A percentile compares a stretch with the other conserved stretches of the same genome.
Conservation (phyloP, 2,888 invertebrate genomes). For the Carpatolechia fugitivella region DNA sequence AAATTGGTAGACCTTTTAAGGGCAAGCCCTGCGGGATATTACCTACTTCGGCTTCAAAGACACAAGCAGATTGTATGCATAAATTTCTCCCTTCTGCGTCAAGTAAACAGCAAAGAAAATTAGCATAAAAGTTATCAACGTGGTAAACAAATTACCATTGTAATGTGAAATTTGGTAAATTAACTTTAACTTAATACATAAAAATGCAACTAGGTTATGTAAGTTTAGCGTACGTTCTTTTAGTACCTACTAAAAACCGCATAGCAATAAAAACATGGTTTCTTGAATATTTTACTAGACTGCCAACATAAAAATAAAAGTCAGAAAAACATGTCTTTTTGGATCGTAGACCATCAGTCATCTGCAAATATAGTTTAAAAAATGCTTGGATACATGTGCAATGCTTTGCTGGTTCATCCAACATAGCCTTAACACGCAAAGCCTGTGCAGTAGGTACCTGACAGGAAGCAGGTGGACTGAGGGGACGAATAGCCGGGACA, state of each 20-base stretch:
- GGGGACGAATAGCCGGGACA: constrained; percentile 51
- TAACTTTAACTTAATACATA: no score
- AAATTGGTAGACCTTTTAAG: constrained; percentile 45
- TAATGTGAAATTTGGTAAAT: not conserved
- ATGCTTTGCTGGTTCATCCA: no score
- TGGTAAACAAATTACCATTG: not conserved
- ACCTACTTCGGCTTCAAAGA: constrained; percentile 2
- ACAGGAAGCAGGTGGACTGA: constrained; percentile 57
- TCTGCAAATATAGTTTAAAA: not conserved
- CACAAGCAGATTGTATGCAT: constrained; percentile 9
- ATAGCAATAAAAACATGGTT: no score
- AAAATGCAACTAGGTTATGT: no score
- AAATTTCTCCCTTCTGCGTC: not conserved
- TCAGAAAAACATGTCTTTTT: no score
- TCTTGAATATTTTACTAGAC: no score
- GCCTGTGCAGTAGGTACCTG: constrained; percentile 21
- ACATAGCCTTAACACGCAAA: constrained; percentile 22
- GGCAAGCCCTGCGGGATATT: constrained; percentile 14
- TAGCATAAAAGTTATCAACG: constrained; percentile 1
- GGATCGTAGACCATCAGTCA: no score
- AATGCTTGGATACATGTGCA: no score
- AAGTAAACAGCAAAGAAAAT: not conserved
- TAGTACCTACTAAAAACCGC: no score
- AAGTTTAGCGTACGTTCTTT: no score
- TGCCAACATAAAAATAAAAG: no score